Percentiles rank a stretch among this genome's conserved stretches.
These are phyloP conservation scores for Poecile atricapillus DNA, from an alignment of 2,113 vertebrate genomes.

Conservation along the genomic window DNA sequence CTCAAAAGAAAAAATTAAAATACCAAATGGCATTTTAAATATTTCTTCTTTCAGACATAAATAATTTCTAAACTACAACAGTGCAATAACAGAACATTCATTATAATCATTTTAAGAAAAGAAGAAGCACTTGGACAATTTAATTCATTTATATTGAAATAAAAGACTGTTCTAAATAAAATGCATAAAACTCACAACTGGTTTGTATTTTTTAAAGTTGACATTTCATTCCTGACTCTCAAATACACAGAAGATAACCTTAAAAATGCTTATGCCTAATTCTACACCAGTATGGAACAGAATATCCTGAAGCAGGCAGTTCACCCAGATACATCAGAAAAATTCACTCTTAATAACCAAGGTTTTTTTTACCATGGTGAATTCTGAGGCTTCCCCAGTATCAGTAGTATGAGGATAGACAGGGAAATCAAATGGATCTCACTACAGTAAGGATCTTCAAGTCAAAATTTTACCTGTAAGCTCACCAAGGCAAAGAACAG, in stretches of 20 bases:
- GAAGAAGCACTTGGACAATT: neutral
- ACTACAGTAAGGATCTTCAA: neutral
- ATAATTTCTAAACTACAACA: neutral
- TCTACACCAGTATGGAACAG: neutral
- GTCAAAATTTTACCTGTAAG: neutral
- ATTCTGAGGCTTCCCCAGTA: neutral
- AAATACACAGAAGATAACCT: neutral
- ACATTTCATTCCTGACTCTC: neutral
- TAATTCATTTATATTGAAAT: neutral
- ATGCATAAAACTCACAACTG: neutral
- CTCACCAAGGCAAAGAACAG: neutral
- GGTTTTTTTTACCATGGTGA: neutral
- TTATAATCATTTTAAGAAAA: neutral
- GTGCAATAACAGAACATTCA: neutral
- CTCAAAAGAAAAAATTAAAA: neutral
- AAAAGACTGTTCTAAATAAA: neutral
- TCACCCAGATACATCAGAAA: neutral
- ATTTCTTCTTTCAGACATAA: neutral
- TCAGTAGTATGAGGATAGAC: rapidly evolving
- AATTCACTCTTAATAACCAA: neutral
- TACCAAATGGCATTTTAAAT: neutral
- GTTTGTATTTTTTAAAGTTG: neutral
- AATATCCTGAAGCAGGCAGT: neutral
- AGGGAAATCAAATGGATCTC: neutral
- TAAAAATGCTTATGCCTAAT: neutral